Percentiles rank a stretch among this genome's conserved stretches.
These are phyloP conservation scores for Zaprionus inermis DNA, from an alignment of 1,140 invertebrate species.

Conservation along the genomic window DNA sequence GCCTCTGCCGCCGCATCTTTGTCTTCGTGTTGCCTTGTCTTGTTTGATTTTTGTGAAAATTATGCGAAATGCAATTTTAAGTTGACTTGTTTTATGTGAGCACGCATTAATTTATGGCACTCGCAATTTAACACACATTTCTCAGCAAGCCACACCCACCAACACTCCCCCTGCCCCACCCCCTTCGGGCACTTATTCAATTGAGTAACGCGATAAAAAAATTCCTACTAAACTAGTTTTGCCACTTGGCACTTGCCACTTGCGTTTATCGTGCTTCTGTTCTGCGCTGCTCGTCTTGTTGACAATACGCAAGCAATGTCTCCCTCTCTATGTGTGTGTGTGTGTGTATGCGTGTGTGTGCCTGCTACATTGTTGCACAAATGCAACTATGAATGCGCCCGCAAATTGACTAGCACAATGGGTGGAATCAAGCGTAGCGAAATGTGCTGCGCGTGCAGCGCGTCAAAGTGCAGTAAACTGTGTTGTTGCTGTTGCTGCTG, in stretches of 20 bases:
- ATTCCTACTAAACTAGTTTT: slow-evolving; percentile 81
- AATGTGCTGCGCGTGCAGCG: slow-evolving; percentile 34
- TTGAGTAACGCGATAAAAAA: slow-evolving; percentile 46
- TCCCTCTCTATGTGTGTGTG: slow-evolving; percentile 12
- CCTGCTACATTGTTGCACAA: slow-evolving; percentile 50
- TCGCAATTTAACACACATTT: slow-evolving; percentile 26
- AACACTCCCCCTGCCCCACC: no score
- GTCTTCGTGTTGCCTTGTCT: slow-evolving; percentile 15
- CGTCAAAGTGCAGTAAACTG: slow-evolving; percentile 49
- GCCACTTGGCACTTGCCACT: slow-evolving; percentile 24
- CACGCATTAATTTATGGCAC: slow-evolving; percentile 61
- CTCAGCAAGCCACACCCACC: neutral
- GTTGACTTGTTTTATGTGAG: slow-evolving; percentile 55
- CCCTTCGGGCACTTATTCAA: slow-evolving; percentile 62
- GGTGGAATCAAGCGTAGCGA: slow-evolving; percentile 44
- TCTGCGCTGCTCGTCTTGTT: slow-evolving; percentile 18
- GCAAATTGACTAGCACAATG: slow-evolving; percentile 52
- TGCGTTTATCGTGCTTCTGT: slow-evolving; percentile 21
- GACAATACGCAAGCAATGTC: slow-evolving; percentile 8
- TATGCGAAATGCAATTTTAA: slow-evolving; percentile 73
- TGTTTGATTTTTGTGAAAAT: slow-evolving; percentile 67
- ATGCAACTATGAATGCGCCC: slow-evolving; percentile 21
- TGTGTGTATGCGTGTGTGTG: neutral
- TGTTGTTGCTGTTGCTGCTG: neutral
- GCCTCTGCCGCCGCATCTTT: neutral